Base-by-base conservation (phyloP, 2,888 invertebrate species). In the Chymomyza amoena region DNA sequence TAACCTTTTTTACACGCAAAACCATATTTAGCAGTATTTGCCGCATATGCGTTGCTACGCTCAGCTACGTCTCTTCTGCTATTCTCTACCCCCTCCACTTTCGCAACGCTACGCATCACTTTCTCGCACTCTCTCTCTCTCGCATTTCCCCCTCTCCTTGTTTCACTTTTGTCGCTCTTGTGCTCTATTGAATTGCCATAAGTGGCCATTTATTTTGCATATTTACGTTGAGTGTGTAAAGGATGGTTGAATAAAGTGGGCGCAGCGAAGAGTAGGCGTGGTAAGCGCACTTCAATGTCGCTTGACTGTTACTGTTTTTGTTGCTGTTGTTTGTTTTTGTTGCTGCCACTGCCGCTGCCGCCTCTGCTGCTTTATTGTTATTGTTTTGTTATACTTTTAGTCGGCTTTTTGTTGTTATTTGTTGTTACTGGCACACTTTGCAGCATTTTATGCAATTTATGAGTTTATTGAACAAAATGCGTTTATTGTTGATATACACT, bases 181-280 rank as follows among this genome's bases (percentile, higher is more conserved):
- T 45, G 64, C 70, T 56, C 75, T 73, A 81, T 87, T 87, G 80
- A 84, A 78, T 82, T 76, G 77, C 88, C 85, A 72, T 77, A 88
- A 85, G 88, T 88, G 84, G 83, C 84, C 83, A 84, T 87, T 85
- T 85, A 85, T 85, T 88, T 45, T 88, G 69, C 88, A 84, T 88
- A 88, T 84, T 84, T 82, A 73, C 78, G 73, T 79, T 72, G 84
- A 87, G 80, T 85, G 83, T 45, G 39, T 45, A 45, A 45, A 45
- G 39, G 39, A 45, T 45, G 39, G 39, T 13, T 4, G 39, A 10
- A 45, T 45, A 13, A 45, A 45, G 13, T 10, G 39, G 39, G 10
- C 39, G 39, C 39, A 13, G 2, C 13, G 39, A 13, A 75, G 70
- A 61, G 71, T 66, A 68, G 66, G 64, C 69, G 13, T 75, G 78